These are phyloP conservation scores for Euplagia quadripunctaria DNA, from an alignment of 2,888 invertebrate genomes.

Conservation along the genomic window DNA sequence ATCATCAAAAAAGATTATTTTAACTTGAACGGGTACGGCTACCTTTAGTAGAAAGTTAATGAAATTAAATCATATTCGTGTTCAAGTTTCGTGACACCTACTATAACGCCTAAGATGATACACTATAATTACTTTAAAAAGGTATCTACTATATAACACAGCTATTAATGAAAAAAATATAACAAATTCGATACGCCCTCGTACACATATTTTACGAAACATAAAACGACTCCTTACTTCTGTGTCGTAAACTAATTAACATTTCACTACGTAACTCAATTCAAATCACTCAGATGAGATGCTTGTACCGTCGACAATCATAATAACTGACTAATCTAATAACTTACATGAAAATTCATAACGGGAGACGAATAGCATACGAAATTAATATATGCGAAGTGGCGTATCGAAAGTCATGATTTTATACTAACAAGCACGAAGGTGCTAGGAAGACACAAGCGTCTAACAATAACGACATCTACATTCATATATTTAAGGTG, in stretches of 20 bases:
- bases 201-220: slow-evolving; percentile 8
- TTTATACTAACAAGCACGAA: slow-evolving; percentile 55
- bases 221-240: neutral
- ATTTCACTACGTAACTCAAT: slow-evolving; percentile 25
- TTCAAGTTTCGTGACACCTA: slow-evolving; percentile 1
- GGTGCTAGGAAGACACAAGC: slow-evolving; percentile 52
- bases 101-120: slow-evolving; percentile 6
- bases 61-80: neutral
- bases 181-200: slow-evolving; percentile 39
- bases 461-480: slow-evolving; percentile 48
- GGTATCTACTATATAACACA: slow-evolving; percentile 35
- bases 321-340: slow-evolving; percentile 35
- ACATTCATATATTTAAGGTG: slow-evolving; percentile 38
- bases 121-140: slow-evolving; percentile 34
- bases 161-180: slow-evolving; percentile 32
- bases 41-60: neutral
- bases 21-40: too few species aligned
- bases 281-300: slow-evolving; percentile 26
- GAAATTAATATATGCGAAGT: slow-evolving; percentile 47
- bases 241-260: slow-evolving; percentile 19
- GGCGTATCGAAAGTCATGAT: slow-evolving; percentile 58
- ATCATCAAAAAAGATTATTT: neutral
- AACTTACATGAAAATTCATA: slow-evolving; percentile 41
- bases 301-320: slow-evolving; percentile 22
- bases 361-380: slow-evolving; percentile 24